Evolutionary conservation across 2,797 vertebrate species (phyloP).

Genomic region (Sebastolobus altivelis): DNA sequence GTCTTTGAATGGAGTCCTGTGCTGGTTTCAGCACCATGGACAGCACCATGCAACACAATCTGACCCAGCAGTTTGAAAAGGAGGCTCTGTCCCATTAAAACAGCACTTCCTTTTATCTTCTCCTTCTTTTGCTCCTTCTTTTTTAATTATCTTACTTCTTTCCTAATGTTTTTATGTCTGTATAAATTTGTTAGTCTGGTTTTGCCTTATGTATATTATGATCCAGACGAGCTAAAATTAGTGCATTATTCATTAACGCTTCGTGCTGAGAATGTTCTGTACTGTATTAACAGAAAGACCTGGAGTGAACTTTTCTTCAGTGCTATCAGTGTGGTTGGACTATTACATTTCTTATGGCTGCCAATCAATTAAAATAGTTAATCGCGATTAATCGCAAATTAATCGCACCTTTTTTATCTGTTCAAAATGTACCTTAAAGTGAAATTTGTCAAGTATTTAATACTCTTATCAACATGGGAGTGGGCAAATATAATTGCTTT

Average conservation of each 20-base stretch:
- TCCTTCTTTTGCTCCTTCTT: neutral
- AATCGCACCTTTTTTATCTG: neutral
- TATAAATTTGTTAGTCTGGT: conserved; percentile 33
- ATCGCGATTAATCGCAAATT: no score
- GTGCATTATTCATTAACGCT: conserved; percentile 28
- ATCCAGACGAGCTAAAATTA: conserved; percentile 23
- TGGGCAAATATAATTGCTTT: no score
- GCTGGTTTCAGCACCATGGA: conserved; percentile 70
- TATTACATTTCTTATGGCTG: conserved; percentile 10
- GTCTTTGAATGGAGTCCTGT: conserved; percentile 21
- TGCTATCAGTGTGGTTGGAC: conserved; percentile 7
- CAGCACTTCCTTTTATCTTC: neutral
- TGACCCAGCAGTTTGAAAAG: neutral
- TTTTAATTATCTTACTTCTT: neutral
- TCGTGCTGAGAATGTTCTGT: conserved; percentile 5
- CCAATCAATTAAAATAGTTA: no score
- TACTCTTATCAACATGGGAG: no score
- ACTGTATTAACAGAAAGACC: conserved; percentile 5
- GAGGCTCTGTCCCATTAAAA: neutral
- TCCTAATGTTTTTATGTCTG: neutral
- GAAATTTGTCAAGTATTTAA: no score
- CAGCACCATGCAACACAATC: conserved; percentile 36
- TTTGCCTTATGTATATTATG: conserved; percentile 22
- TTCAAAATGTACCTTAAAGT: neutral
- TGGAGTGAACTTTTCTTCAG: conserved; percentile 15